phyloP scores from a whole-genome alignment of 2,797 vertebrate species.

The Tokudaia muenninki region DNA sequence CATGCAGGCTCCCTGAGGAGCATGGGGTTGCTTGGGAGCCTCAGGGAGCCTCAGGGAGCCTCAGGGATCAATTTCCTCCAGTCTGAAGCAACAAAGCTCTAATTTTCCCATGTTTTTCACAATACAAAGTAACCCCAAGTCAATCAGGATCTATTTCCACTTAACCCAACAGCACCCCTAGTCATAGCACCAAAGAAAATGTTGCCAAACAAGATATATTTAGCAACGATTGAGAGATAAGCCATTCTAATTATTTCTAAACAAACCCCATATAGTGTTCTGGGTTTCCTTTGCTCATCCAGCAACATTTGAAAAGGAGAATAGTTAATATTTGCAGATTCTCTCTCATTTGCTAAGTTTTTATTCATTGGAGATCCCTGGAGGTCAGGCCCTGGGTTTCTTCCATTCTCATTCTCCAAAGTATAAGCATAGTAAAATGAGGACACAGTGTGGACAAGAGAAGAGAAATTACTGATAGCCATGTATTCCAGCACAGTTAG shows the following conservation, averaged over 20 bases:
- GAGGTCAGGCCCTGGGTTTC: not conserved
- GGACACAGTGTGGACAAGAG: not conserved
- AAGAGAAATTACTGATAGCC: not conserved
- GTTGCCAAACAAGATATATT: not conserved
- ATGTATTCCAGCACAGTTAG: not conserved
- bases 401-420: not conserved
- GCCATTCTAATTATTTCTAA: conserved; percentile 29
- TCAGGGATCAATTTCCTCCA: not conserved
- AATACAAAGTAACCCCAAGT: not conserved
- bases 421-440: not conserved
- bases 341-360: not conserved
- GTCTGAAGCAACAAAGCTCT: not conserved
- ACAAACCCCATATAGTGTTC: not conserved
- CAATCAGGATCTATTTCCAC: not conserved
- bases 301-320: conserved; percentile 23
- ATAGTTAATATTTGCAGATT: not conserved
- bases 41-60: not conserved
- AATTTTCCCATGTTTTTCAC: not conserved
- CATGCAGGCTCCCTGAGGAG: not conserved
- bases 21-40: not conserved
- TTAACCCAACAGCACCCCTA: not conserved
- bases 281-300: not conserved
- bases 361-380: not conserved
- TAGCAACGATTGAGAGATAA: not conserved
- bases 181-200: not conserved